These are phyloP conservation scores for Trachymyrmex cornetzi DNA, from an alignment of 1,140 invertebrate genomes.

Conservation along the genomic window DNA sequence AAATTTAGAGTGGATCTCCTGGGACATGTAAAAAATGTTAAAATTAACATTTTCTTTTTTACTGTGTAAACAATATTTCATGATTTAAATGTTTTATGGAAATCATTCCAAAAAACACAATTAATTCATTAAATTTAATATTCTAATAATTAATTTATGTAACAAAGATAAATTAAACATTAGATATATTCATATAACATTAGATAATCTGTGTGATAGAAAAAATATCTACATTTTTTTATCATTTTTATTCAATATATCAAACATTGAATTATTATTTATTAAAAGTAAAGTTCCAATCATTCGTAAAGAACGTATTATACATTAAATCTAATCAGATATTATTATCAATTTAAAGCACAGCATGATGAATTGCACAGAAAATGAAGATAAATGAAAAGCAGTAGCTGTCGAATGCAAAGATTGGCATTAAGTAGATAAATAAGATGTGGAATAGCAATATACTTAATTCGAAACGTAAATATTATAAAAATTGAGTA, in stretches of 20 bases:
- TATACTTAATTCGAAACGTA: background rate
- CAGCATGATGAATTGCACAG: background rate
- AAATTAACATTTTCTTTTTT: too few species aligned
- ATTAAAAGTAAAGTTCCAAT: background rate
- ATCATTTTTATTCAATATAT: conserved; percentile 9
- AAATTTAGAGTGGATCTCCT: too few species aligned
- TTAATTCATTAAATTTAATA: background rate
- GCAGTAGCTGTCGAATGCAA: background rate
- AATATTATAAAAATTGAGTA: conserved; percentile 9
- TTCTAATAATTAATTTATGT: background rate
- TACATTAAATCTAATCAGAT: conserved; percentile 1
- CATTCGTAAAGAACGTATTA: background rate
- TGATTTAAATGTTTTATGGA: background rate
- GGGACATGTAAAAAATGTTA: too few species aligned
- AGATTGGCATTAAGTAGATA: background rate
- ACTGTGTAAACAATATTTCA: background rate
- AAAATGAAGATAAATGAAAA: conserved; percentile 29
- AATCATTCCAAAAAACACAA: background rate
- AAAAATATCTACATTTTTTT: background rate
- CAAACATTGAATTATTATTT: background rate
- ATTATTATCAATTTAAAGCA: conserved; percentile 2
- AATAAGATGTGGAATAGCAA: background rate
- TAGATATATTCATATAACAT: background rate
- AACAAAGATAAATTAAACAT: background rate
- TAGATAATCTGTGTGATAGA: background rate